Conservation (phyloP, 2,113 vertebrate species). For the Pseudois nayaur region DNA sequence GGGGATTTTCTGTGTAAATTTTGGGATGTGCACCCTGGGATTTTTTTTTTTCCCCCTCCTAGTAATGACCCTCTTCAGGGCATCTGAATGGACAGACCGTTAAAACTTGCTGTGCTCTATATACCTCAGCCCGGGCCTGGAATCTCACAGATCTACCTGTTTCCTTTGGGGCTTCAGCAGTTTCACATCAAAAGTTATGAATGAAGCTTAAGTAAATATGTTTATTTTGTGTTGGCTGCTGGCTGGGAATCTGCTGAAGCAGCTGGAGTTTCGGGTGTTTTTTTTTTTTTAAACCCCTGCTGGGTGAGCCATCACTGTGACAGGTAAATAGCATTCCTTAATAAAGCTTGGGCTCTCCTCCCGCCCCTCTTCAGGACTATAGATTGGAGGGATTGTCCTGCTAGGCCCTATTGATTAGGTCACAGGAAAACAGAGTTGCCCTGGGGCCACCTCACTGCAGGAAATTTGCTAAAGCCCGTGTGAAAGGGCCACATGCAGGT, state of each 20-base stretch:
- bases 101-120: background rate
- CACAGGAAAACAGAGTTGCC: conserved; percentile 84
- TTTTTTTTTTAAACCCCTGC: conserved; percentile 55
- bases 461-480: conserved; percentile 75
- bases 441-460: conserved; percentile 80
- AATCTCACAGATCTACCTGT: background rate
- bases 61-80: background rate
- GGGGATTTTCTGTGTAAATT: background rate
- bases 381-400: conserved; percentile 76
- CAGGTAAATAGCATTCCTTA: conserved; percentile 75
- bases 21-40: background rate
- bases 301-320: conserved; percentile 74
- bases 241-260: conserved; percentile 57
- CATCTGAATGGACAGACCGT: background rate
- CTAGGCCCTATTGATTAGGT: conserved; percentile 80
- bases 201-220: conserved; percentile 73
- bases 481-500: conserved; percentile 76
- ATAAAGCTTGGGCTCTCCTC: conserved; percentile 67
- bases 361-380: background rate
- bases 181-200: conserved; percentile 60
- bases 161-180: conserved; percentile 22
- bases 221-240: conserved; percentile 69
- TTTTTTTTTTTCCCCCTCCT: background rate
- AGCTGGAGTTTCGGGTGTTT: background rate
- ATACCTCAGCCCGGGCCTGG: rapidly evolving